phyloP scores from a whole-genome alignment of 2,797 vertebrate species.

The Falco columbarius region DNA sequence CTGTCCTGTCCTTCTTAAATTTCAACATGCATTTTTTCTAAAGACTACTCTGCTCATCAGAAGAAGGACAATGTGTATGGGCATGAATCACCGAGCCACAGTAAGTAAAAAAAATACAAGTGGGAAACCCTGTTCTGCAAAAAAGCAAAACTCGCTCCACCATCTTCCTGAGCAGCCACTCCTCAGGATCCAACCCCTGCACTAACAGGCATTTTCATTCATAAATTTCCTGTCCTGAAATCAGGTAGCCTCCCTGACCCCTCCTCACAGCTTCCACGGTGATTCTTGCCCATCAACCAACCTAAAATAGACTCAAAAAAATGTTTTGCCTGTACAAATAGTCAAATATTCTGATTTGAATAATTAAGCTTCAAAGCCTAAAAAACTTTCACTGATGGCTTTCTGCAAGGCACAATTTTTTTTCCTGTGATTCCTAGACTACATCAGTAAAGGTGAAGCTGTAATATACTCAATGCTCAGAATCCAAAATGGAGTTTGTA shows the following conservation, averaged over 20 bases:
- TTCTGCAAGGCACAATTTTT: not conserved
- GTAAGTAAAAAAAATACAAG: not conserved
- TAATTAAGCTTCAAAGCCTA: not conserved
- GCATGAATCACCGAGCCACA: not conserved
- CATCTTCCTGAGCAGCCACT: not conserved
- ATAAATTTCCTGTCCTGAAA: not conserved
- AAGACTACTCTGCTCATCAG: not conserved
- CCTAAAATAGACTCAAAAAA: not conserved
- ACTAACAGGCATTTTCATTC: not conserved
- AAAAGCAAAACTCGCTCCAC: not conserved
- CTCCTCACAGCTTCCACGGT: not conserved
- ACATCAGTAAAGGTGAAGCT: not conserved
- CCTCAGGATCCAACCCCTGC: not conserved
- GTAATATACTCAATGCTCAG: not conserved
- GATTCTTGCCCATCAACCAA: not conserved
- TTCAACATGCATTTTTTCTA: not conserved
- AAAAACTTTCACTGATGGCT: not conserved
- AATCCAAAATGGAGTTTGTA: not conserved
- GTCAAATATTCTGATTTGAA: not conserved
- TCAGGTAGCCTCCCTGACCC: not conserved
- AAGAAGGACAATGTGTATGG: not conserved
- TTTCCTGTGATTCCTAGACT: not conserved
- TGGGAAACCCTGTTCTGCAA: not conserved
- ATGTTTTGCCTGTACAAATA: not conserved
- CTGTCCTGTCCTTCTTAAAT: not conserved